These are phyloP conservation scores for Paramormyrops hopkinsi DNA, from an alignment of 2,797 vertebrate species.

Conservation along the genomic window DNA sequence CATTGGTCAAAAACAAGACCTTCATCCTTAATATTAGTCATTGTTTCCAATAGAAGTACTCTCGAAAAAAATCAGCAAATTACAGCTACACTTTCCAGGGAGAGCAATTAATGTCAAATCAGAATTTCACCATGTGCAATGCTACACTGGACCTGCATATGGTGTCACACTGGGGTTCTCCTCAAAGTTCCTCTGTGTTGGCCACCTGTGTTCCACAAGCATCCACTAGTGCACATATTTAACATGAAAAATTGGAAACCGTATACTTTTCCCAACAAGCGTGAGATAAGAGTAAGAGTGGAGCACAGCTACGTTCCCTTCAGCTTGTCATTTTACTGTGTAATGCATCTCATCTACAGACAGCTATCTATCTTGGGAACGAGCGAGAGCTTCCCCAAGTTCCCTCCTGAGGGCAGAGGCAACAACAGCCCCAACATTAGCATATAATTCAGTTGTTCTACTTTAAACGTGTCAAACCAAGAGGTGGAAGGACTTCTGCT, in stretches of 20 bases:
- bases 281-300: neutral
- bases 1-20: neutral
- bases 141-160: neutral
- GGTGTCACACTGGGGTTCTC: neutral
- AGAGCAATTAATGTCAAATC: neutral
- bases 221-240: neutral
- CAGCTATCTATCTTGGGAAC: neutral
- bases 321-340: neutral
- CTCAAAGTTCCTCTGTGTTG: neutral
- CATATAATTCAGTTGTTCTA: neutral
- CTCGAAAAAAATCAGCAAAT: neutral
- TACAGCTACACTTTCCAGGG: neutral
- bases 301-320: neutral
- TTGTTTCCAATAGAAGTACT: neutral
- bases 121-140: neutral
- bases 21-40: neutral
- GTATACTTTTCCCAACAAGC: neutral
- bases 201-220: neutral
- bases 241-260: neutral
- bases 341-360: neutral
- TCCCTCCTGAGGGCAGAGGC: neutral
- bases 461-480: neutral
- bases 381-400: neutral
- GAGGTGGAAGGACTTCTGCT: neutral
- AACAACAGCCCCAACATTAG: neutral